Evolutionary conservation across 2,113 vertebrate genomes (phyloP).

Genomic region (Malurus cyaneus): DNA sequence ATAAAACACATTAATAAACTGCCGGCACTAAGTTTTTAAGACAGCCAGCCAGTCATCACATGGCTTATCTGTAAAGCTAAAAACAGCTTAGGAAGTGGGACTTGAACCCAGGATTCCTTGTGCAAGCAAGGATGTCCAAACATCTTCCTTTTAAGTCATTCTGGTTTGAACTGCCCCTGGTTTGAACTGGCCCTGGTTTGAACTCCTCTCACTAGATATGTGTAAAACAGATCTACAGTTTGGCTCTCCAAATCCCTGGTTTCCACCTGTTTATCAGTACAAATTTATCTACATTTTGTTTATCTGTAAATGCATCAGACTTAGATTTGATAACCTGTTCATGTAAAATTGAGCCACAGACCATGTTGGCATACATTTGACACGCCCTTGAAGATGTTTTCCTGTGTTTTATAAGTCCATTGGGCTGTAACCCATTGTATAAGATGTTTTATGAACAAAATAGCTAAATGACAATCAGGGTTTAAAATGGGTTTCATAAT

Average conservation of each 20-base stretch:
- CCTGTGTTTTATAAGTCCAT: background rate
- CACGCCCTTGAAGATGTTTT: background rate
- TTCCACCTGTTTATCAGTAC: background rate
- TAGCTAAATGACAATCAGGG: background rate
- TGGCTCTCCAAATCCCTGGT: background rate
- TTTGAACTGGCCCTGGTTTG: background rate
- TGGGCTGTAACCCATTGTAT: background rate
- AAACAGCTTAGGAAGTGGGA: background rate
- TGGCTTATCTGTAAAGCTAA: background rate
- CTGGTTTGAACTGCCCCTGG: background rate
- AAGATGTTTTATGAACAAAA: background rate
- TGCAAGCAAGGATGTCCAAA: too few species aligned
- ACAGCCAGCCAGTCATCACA: background rate
- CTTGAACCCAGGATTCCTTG: background rate
- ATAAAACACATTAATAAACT: background rate
- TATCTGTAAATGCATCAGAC: background rate
- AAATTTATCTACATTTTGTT: background rate
- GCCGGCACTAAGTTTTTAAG: background rate
- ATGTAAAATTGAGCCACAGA: background rate
- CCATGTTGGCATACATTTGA: background rate
- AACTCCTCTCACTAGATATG: background rate
- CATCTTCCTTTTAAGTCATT: background rate
- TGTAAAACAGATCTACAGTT: background rate
- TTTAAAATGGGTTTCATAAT: background rate
- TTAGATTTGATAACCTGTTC: background rate